Conservation (phyloP, 92 coral and sea anemone genomes). For the Porites evermanni region DNA sequence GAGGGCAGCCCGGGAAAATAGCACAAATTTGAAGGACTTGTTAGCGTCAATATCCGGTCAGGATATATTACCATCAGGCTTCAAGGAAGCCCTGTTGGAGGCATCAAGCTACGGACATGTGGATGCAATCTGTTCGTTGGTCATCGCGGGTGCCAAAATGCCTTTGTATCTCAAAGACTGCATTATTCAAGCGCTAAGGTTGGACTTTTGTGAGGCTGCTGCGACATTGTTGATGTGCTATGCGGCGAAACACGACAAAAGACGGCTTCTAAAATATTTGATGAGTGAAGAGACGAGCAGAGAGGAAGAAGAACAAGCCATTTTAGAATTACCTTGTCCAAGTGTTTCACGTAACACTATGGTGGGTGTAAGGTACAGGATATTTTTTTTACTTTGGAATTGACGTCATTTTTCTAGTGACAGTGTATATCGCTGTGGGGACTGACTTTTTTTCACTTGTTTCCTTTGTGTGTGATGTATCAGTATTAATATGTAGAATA, state of each 20-base stretch:
- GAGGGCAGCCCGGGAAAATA: conserved; percentile 81
- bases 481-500: too few species aligned
- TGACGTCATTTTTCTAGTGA: too few species aligned
- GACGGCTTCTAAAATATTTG: conserved; percentile 70
- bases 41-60: conserved; percentile 57
- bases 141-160: conserved; percentile 71
- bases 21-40: conserved; percentile 63
- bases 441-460: too few species aligned
- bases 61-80: conserved; percentile 77
- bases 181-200: conserved; percentile 64
- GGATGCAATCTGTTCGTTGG: conserved; percentile 77
- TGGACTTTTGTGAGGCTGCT: conserved; percentile 67
- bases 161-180: conserved; percentile 69
- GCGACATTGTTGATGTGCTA: conserved; percentile 87
- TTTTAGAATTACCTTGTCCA: conserved; percentile 61
- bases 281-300: conserved; percentile 47
- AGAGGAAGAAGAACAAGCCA: conserved; percentile 47
- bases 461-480: too few species aligned
- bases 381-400: too few species aligned
- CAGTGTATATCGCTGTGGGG: too few species aligned
- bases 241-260: conserved; percentile 74
- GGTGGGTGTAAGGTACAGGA: conserved; percentile 8
- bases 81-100: conserved; percentile 82
- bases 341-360: neutral
- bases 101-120: conserved; percentile 83